Evolutionary conservation across 2,797 vertebrate genomes (phyloP), one percentile per base, ranked within the genome.

Genomic region (Neomorphus geoffroyi): DNA sequence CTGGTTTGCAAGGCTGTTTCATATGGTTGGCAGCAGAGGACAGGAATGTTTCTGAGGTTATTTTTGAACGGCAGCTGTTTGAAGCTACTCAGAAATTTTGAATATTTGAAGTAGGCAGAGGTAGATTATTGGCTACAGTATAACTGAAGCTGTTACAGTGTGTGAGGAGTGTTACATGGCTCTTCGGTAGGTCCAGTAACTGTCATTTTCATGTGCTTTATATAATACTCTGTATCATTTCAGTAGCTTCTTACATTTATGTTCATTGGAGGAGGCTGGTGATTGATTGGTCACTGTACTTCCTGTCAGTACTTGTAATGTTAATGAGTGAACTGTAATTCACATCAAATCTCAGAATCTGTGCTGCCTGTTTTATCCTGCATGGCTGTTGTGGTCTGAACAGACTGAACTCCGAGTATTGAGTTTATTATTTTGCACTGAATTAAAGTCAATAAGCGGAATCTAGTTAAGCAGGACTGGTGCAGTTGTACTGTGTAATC

Each of bases 51-150:
- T 80, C 43, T 67, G 37, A 43, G 12, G 6, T 79, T 70, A 5
- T 54, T 70, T 87, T 67, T 32, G 56, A 69, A 27, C 83, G 60
- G 15, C 28, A 56, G 18, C 61, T 80, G 19, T 79, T 93, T 72
- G 74, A 91, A 81, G 46, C 30, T 65, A 35, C 56, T 95, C n/a
- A 64, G 67, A 78, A 87, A 73, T 82, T 39, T 70, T 53, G 46
- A 56, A 39, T 80, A 54, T 65, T 89, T 26, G 62, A 53, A 37
- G 35, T 32, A 33, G 16, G 6, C 21, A 24, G 66, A 28, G 30
- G 27, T 70, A 41, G 57, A 28, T 85, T 81, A 45, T 71, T 88
- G 66, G 33, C 65, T 74, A 24, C 74, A 30, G 32, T 35, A 30
- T 66, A 86, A 43, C 27, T 65, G 58, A 80, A 71, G 41, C 65